phyloP scores from a whole-genome alignment of 1,140 invertebrate genomes.

The Reticulitermes speratus region DNA sequence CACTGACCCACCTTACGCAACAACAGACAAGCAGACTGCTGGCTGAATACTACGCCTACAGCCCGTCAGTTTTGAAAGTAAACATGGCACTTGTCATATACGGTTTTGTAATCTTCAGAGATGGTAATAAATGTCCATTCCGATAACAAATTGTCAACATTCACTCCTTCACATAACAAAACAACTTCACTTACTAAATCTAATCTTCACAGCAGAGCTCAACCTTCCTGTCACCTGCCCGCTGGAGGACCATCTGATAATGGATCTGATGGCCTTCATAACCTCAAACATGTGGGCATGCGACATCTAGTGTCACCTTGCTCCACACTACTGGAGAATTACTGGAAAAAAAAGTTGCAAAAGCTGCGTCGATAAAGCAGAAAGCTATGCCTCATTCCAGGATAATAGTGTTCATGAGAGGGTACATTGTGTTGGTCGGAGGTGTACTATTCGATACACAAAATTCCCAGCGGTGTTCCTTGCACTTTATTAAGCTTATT shows the following conservation, averaged over 20 bases:
- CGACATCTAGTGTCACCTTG: not conserved
- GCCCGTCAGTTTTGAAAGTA: not conserved
- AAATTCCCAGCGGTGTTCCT: too few species aligned
- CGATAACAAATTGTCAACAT: not conserved
- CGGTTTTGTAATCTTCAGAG: not conserved
- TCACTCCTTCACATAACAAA: not conserved
- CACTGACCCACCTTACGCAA: not conserved
- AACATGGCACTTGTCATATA: not conserved
- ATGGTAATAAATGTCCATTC: not conserved
- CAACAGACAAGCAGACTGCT: constrained; percentile 19
- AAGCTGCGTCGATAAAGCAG: not conserved
- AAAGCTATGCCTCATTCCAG: not conserved
- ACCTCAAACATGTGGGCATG: not conserved
- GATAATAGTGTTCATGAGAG: too few species aligned
- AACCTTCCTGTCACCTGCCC: not conserved
- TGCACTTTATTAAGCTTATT: too few species aligned
- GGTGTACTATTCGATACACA: too few species aligned
- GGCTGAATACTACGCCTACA: not conserved
- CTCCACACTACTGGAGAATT: not conserved
- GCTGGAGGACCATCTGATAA: too few species aligned
- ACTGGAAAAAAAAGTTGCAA: not conserved
- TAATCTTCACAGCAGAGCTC: not conserved
- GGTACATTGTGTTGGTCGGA: too few species aligned
- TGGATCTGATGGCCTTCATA: not conserved
- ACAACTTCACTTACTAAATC: not conserved